A percentile compares a stretch with the other conserved stretches of the same genome.
Conservation (phyloP, 2,888 invertebrate genomes). For the Caenorhabditis doughertyi region DNA sequence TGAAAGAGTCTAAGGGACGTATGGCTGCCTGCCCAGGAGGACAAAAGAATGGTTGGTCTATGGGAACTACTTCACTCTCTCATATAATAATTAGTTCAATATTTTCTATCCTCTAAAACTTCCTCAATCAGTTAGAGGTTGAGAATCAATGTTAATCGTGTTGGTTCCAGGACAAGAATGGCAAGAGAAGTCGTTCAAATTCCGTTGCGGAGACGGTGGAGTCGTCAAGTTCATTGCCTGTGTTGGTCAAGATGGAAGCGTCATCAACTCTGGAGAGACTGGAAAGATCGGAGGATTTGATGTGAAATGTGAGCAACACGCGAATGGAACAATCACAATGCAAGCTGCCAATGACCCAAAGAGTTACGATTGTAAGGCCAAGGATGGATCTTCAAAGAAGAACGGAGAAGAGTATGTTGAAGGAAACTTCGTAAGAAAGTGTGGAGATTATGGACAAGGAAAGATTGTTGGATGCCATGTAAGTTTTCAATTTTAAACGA, state of each 20-base stretch:
- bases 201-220: conserved; percentile 72
- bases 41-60: conserved; percentile 64
- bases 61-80: no score
- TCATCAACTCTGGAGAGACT: conserved; percentile 43
- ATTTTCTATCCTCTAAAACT: no score
- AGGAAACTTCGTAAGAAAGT: conserved; percentile 56
- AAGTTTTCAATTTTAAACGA: background rate
- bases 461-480: conserved; percentile 58
- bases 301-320: conserved; percentile 70
- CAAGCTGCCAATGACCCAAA: conserved; percentile 63
- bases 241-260: conserved; percentile 54
- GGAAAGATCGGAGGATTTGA: conserved; percentile 67
- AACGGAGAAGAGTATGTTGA: conserved; percentile 59
- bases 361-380: conserved; percentile 50
- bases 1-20: conserved; percentile 67
- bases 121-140: no score
- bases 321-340: conserved; percentile 73
- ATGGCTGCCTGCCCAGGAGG: conserved; percentile 70
- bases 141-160: background rate
- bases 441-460: conserved; percentile 49
- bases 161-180: conserved; percentile 68
- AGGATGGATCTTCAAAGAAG: conserved; percentile 54
- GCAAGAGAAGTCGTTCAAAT: conserved; percentile 76
- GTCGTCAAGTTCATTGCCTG: conserved; percentile 64
- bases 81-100: no score